Conservation (phyloP, 2,888 invertebrate genomes). For the Andrena camellia region DNA sequence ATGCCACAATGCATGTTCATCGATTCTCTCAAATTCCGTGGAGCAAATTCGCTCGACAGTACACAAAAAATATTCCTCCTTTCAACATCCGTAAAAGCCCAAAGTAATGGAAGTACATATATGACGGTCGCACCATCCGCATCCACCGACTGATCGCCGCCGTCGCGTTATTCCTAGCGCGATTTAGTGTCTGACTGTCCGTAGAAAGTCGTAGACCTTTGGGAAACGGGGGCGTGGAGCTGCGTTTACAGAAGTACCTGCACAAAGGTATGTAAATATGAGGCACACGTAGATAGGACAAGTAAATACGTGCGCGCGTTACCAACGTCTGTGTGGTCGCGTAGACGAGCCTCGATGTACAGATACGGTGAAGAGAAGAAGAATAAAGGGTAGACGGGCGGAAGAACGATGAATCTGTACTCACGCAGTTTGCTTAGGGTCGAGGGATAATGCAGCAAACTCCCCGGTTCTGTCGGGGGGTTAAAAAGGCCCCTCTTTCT, state of each 20-base stretch:
- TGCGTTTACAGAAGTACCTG: constrained; percentile 17
- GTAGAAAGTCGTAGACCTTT: neutral
- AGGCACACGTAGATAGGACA: constrained; percentile 4
- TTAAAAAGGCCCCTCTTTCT: constrained; percentile 71
- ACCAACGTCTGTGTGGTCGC: neutral
- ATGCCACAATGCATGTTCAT: no score
- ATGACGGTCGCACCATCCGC: no score
- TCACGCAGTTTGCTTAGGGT: constrained; percentile 72
- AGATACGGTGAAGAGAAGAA: constrained; percentile 10
- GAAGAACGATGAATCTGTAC: constrained; percentile 67
- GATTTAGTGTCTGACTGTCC: constrained; percentile 8
- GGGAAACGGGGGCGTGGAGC: neutral
- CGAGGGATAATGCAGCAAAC: constrained; percentile 70
- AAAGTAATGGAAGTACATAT: no score
- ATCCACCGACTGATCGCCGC: neutral
- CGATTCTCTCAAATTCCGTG: no score
- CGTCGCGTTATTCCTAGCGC: constrained; percentile 22
- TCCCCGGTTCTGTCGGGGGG: constrained; percentile 70
- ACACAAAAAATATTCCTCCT: no score
- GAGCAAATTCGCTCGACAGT: no score
- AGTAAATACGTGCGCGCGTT: neutral
- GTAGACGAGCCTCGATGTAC: constrained; percentile 19
- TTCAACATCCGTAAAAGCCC: no score
- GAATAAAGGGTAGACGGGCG: constrained; percentile 40
- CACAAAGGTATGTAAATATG: constrained; percentile 33